Evolutionary conservation across 2,797 vertebrate species (phyloP), one percentile per base, ranked within the genome.

Genomic region (Lepilemur septentrionalis): DNA sequence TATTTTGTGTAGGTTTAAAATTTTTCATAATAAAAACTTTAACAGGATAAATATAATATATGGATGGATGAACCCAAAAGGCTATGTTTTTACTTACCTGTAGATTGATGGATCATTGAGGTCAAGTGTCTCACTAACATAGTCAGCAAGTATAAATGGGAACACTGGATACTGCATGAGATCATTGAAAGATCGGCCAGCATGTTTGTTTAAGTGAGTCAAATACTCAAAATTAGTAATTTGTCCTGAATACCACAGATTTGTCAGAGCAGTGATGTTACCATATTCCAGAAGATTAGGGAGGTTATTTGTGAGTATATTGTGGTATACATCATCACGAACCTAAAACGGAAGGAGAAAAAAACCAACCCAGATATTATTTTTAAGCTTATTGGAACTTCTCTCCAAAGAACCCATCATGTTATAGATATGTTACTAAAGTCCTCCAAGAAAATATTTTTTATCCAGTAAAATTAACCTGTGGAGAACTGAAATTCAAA

Each of bases 131-230:
- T 99, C 99, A 89, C 96, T 99, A 96, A 97, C 98, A 97, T 99
- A 99, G 98, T 99, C 99, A 46, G 99, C 98, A 96, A 99, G 99
- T 95, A 99, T 99, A 88, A 99, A 99, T 22, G 99, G 99, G 98
- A 99, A 99, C 96, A 99, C 99, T 0, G 99, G 99, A 97, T 99
- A 99, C 97, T 99, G 99, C 99, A 99, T 99, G 97, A 99, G 99
- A 97, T 99, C 99, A 89, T 99, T 99, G 98, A 99, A 99, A 96
- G 99, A 99, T 96, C 99, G 99, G 2, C 99, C 99, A 0, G 99
- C 99, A n/a, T 99, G 99, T 98, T 99, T 99, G 98, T 99, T 99
- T 96, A 99, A 99, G 96, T 99, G 99, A 3, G 99, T 99, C 97
- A 99, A 99, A 98, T 99, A 99, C 97, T 99, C 99, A 83, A 99